A percentile compares a stretch with the other conserved stretches of the same genome.
Evolutionary conservation across 2,113 vertebrate species (phyloP).

Genomic region (Tiliqua scincoides): DNA sequence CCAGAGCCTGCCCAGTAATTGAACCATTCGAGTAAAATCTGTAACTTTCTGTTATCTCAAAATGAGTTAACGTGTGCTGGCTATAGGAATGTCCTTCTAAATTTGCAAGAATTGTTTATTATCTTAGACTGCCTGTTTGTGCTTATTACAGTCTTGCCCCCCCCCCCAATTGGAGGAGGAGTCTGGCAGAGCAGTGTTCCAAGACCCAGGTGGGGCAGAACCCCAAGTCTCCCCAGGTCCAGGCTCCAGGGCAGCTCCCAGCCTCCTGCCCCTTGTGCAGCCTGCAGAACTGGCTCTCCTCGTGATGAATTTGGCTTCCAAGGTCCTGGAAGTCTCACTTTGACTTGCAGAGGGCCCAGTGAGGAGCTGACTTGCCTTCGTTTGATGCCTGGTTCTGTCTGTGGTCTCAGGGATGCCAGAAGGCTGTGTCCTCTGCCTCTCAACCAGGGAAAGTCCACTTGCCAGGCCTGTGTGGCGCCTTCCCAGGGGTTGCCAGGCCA

Average conservation of each 20-base stretch:
- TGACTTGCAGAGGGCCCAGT: neutral
- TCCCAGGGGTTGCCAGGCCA: neutral
- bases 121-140: no score
- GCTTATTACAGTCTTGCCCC: no score
- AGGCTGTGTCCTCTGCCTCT: neutral
- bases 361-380: neutral
- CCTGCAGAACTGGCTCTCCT: neutral
- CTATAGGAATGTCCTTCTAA: neutral
- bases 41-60: no score
- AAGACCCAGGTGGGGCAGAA: neutral
- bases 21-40: neutral
- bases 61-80: no score
- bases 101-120: no score
- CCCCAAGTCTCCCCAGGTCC: neutral
- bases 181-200: no score
- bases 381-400: neutral
- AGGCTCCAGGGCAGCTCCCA: neutral
- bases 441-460: neutral
- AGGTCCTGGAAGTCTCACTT: neutral
- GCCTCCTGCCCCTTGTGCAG: neutral
- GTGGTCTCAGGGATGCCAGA: no score
- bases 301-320: neutral
- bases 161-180: neutral
- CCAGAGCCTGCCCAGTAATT: no score
- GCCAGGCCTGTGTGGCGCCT: neutral